Conservation (phyloP, 1,140 invertebrate species). For the Hermetia illucens region DNA sequence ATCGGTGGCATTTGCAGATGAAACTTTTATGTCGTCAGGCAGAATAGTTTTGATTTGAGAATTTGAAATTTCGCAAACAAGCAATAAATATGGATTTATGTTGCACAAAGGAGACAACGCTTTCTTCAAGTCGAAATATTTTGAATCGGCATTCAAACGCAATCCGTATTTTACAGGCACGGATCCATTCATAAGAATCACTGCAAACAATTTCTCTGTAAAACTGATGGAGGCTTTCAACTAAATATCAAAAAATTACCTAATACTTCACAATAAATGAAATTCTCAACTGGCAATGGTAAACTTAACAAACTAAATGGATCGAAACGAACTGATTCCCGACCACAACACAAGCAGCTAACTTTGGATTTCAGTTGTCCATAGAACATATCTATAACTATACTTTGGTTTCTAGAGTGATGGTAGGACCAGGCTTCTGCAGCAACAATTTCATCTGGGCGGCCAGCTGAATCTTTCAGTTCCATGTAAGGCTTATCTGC, state of each 20-base stretch:
- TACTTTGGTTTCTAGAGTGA: conserved; percentile 60
- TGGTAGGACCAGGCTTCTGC: conserved; percentile 76
- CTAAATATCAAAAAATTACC: no score
- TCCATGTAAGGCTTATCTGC: conserved; percentile 48
- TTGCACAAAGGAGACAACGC: conserved; percentile 49
- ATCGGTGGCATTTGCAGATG: conserved; percentile 20
- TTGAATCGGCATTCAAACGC: conserved; percentile 62
- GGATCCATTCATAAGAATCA: conserved; percentile 62
- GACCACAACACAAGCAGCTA: conserved; percentile 61
- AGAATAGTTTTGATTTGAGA: conserved; percentile 43
- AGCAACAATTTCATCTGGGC: conserved; percentile 60
- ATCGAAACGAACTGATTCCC: conserved; percentile 74
- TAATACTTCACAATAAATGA: conserved; percentile 54
- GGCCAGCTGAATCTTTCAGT: conserved; percentile 59
- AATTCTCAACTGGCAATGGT: conserved; percentile 69
- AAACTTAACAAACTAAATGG: conserved; percentile 77
- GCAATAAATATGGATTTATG: conserved; percentile 42
- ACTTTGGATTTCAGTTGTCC: conserved; percentile 78
- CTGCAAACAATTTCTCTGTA: conserved; percentile 38
- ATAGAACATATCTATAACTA: conserved; percentile 82
- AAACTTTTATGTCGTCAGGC: conserved; percentile 31
- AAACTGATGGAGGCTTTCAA: conserved; percentile 4
- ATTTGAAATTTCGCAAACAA: conserved; percentile 53
- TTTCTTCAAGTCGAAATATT: conserved; percentile 55
- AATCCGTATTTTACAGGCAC: conserved; percentile 71